Evolutionary conservation across 2,113 vertebrate species (phyloP).

Genomic region (Hypomesus transpacificus): DNA sequence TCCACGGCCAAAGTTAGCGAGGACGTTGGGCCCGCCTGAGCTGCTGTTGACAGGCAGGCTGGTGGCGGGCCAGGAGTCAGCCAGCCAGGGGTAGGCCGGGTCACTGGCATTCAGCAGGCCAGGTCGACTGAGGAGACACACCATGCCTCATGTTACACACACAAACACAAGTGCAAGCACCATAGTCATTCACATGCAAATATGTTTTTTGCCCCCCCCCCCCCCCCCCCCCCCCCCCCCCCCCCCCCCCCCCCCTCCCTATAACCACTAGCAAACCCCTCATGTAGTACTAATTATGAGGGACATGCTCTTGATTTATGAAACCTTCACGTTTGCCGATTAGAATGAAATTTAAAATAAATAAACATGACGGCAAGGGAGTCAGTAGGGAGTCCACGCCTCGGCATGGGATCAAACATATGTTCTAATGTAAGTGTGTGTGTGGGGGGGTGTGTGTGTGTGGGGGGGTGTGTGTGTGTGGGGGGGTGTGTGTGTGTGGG

Average conservation of each 20-base stretch:
- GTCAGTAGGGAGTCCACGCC: conserved; percentile 30
- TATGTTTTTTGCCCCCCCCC: conserved; percentile 17
- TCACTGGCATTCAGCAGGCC: conserved; percentile 90
- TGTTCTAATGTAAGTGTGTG: conserved; percentile 40
- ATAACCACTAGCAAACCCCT: not conserved
- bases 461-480: no score
- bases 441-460: not conserved
- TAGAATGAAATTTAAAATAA: conserved; percentile 24
- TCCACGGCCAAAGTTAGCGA: conserved; percentile 91
- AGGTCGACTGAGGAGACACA: conserved; percentile 77
- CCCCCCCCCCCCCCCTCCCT: no score
- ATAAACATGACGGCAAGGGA: conserved; percentile 29
- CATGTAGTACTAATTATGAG: conserved; percentile 7
- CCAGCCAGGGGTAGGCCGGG: conserved; percentile 94
- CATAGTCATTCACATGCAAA: no score
- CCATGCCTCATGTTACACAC: not conserved
- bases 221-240: not conserved
- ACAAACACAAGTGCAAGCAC: not conserved
- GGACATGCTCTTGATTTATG: conserved; percentile 17
- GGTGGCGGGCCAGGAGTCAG: conserved; percentile 96
- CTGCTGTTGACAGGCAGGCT: conserved; percentile 94
- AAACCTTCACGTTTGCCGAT: conserved; percentile 1
- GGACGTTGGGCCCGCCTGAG: conserved; percentile 88
- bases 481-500: conserved; percentile 5
- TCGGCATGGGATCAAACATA: conserved; percentile 42